Base-by-base conservation (phyloP, 2,797 vertebrate genomes). In the Malurus leucopterus region DNA sequence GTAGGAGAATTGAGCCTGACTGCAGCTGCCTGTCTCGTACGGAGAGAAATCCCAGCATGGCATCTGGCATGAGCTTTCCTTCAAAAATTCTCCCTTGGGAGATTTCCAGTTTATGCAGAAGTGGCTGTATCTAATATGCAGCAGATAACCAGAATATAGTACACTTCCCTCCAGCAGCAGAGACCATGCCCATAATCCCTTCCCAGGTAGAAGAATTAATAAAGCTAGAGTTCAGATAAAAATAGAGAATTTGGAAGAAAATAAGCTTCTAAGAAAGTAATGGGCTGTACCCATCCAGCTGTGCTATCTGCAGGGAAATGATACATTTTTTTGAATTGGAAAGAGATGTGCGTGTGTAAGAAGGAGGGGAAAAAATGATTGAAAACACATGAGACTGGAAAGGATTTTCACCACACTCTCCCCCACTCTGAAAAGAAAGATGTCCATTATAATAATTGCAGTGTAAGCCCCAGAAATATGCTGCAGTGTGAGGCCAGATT, bases 361-460 rank as follows among this genome's bases (percentile, higher is more conserved):
- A 20, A 88, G 43, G 46, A 36, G 36, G 64, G 36, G 49, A 50
- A 49, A 86, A 83, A 72, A 32, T 69, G 3, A 86, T 79, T 86
- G 70, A 51, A 89, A 95, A 78, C 85, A 78, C 38, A 44, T 76
- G 85, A 2, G 3, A 78, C 59, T 49, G 17, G 76, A 75, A 89
- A 81, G 38, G 70, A 55, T 84, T 94, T 93, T 88, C 55, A 78
- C 55, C n/a, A 43, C 18, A 14, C 29, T 82, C 44, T 89, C 34
- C 41, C 50, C 5, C 1, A 77, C 4, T 54, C 82, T 65, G 51
- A 80, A 64, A 47, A 90, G 74, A 91, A 91, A 65, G 51, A 58
- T 83, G 65, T 86, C 72, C 65, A 46, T 88, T 95, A 51, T 58
- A 68, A 49, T 84, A 91, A 91, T 65, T 91, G 74, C 61, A 61